Percentiles rank a stretch among this genome's conserved stretches.
Conservation (phyloP, 2,888 invertebrate genomes). For the Thecophora atra region DNA sequence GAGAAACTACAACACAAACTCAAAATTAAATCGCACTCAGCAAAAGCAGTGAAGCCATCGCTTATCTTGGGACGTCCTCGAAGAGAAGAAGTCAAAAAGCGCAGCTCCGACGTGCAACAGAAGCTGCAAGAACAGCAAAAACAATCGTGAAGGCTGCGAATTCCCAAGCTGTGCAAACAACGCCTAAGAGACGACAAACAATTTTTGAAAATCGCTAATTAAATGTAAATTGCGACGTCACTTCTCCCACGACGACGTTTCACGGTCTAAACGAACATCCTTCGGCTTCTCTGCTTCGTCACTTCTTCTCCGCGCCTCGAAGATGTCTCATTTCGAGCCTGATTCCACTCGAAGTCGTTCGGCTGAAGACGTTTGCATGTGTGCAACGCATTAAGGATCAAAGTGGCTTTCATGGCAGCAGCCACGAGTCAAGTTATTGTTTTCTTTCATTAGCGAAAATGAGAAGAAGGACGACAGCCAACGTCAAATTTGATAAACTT, state of each 20-base stretch:
- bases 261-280: neutral
- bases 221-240: constrained; percentile 44
- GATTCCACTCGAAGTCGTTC: neutral
- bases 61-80: neutral
- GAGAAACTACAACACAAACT: too few species aligned
- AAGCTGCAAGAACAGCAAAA: neutral
- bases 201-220: constrained; percentile 46
- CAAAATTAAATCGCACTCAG: neutral
- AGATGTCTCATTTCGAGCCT: neutral
- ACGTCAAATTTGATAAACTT: too few species aligned
- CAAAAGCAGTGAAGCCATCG: neutral
- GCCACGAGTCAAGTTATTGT: constrained; percentile 28
- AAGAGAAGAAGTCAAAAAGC: neutral
- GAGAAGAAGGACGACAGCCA: too few species aligned
- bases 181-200: constrained; percentile 36
- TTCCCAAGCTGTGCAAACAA: neutral
- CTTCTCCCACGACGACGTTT: constrained; percentile 2
- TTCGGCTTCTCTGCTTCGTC: neutral
- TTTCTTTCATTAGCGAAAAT: constrained; percentile 25
- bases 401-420: neutral
- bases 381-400: constrained; percentile 10
- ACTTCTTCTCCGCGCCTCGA: neutral
- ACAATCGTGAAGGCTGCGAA: neutral
- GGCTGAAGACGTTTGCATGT: neutral
- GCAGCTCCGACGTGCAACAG: neutral